Conservation (phyloP, 1,140 invertebrate species). For the Cryptotermes secundus region DNA sequence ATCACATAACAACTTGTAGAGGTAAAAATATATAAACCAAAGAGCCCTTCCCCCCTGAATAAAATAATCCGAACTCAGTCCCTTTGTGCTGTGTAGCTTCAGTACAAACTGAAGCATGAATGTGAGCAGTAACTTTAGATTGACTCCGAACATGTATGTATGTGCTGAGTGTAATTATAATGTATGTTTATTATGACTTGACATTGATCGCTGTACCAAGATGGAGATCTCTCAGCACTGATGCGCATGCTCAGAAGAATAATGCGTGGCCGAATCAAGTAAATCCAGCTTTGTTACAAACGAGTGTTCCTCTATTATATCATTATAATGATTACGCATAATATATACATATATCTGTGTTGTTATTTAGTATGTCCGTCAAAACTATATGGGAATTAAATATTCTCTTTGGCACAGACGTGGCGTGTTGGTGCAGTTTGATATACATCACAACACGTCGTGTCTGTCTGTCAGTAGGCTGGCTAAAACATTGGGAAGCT, state of each 20-base stretch:
- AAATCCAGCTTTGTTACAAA: conserved; percentile 9
- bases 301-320: conserved; percentile 12
- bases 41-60: too few relatives aligned
- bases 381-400: not conserved
- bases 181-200: conserved; percentile 1
- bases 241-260: not conserved
- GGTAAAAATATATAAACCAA: too few relatives aligned
- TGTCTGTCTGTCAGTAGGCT: not conserved
- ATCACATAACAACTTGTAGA: too few relatives aligned
- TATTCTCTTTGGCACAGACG: not conserved
- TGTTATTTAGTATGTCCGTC: conserved; percentile 19
- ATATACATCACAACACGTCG: not conserved
- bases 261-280: not conserved
- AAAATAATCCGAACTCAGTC: too few relatives aligned
- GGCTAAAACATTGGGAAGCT: not conserved
- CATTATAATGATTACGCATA: not conserved
- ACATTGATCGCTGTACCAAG: not conserved
- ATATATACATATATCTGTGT: conserved; percentile 2
- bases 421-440: not conserved
- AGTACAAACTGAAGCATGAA: not conserved
- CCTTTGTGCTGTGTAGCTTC: not conserved
- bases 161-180: conserved; percentile 6
- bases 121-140: not conserved
- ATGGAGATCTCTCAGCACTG: not conserved
- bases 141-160: not conserved